Evolutionary conservation across 2,113 vertebrate genomes (phyloP).

Genomic region (Diphyllodes magnificus): DNA sequence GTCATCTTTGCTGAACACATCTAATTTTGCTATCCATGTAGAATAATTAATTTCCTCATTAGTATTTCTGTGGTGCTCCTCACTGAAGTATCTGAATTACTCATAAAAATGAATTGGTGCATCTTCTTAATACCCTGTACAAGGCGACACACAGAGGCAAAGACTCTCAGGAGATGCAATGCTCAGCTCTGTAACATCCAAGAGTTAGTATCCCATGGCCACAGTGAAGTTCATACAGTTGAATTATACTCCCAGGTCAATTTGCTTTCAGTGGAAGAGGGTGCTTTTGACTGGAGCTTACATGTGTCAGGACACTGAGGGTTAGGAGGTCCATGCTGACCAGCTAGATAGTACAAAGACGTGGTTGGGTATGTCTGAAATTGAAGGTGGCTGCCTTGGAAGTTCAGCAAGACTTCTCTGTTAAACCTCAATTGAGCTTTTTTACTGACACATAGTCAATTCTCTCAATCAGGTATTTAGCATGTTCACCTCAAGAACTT

Average conservation of each 20-base stretch:
- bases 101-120: slow-evolving; percentile 17
- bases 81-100: not conserved
- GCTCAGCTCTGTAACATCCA: not conserved
- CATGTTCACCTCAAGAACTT: not conserved
- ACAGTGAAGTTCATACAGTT: fast-evolving
- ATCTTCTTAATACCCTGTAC: not conserved
- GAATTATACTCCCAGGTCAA: not conserved
- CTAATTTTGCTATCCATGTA: slow-evolving; percentile 8
- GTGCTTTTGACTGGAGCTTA: not conserved
- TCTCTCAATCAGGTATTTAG: not conserved
- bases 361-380: not conserved
- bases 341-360: not conserved
- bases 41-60: slow-evolving; percentile 56
- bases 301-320: not conserved
- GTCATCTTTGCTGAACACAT: slow-evolving; percentile 35
- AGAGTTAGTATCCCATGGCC: not conserved
- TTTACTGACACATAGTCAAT: not conserved
- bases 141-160: not conserved
- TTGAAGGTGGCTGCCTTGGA: not conserved
- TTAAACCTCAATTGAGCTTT: not conserved
- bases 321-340: not conserved
- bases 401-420: not conserved
- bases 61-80: not conserved
- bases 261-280: not conserved
- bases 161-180: not conserved